These are phyloP conservation scores for Valencia hispanica DNA, from an alignment of 2,797 vertebrate genomes.

Conservation along the genomic window DNA sequence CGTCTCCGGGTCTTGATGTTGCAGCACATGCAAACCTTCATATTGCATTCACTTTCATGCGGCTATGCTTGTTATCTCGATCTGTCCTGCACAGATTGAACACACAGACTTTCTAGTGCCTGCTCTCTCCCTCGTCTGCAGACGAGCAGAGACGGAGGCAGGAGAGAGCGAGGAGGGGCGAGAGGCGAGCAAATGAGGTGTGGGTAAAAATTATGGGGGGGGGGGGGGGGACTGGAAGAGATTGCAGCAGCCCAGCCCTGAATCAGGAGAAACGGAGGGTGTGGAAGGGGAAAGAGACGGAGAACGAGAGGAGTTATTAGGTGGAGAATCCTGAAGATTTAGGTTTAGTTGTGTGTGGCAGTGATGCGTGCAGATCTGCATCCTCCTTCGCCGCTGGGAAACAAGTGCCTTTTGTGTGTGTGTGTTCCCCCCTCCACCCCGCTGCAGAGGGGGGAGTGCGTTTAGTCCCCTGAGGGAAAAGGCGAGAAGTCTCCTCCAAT, in stretches of 20 bases:
- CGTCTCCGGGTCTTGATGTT: constrained; percentile 21
- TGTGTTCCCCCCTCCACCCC: constrained; percentile 15
- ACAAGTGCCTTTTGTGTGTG: constrained; percentile 68
- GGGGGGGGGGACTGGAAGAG: constrained; percentile 56
- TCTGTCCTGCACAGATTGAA: constrained; percentile 50
- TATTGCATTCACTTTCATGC: constrained; percentile 61
- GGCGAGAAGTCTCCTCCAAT: constrained; percentile 75
- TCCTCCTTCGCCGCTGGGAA: constrained; percentile 55
- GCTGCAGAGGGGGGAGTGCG: constrained; percentile 75
- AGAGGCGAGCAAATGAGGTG: constrained; percentile 70
- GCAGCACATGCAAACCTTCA: constrained; percentile 28
- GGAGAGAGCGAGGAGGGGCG: constrained; percentile 50
- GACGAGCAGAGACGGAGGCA: constrained; percentile 58
- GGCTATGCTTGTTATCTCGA: constrained; percentile 48
- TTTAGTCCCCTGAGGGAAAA: constrained; percentile 70
- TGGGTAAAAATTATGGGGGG: constrained; percentile 69
- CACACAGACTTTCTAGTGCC: constrained; percentile 46
- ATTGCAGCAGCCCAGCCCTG: constrained; percentile 70
- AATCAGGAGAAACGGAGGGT: constrained; percentile 39
- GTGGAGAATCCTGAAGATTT: constrained; percentile 61
- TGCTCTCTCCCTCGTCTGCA: constrained; percentile 60
- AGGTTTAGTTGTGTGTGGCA: constrained; percentile 56
- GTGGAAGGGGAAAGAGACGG: constrained; percentile 31
- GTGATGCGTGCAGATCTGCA: constrained; percentile 50
- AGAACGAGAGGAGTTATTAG: constrained; percentile 45